These are phyloP conservation scores for Aspidiotus destructor DNA, from an alignment of 2,888 invertebrate species.

Conservation along the genomic window DNA sequence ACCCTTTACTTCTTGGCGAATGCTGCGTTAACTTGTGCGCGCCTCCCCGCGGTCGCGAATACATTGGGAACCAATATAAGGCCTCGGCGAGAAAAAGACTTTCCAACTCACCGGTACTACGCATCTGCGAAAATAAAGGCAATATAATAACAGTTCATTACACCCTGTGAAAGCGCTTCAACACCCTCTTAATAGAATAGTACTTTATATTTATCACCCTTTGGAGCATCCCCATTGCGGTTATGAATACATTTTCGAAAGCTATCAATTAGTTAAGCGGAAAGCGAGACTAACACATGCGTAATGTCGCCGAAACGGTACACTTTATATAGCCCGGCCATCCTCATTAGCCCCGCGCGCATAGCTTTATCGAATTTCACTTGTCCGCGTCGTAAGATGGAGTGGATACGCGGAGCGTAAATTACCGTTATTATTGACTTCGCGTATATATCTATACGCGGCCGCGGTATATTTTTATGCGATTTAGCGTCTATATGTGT, in stretches of 20 bases:
- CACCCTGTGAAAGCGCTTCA: constrained; percentile 35
- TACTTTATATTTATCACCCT: constrained; percentile 33
- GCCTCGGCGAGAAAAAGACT: constrained; percentile 21
- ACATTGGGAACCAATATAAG: constrained; percentile 27
- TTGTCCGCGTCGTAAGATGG: not conserved
- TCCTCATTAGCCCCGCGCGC: not conserved
- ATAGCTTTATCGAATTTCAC: not conserved
- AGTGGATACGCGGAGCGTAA: constrained; percentile 1
- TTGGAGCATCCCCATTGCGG: constrained; percentile 32
- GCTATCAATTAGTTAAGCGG: constrained; percentile 33
- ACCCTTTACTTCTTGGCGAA: too few species aligned
- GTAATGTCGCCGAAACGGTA: constrained; percentile 32
- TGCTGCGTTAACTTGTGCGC: too few species aligned
- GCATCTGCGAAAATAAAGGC: constrained; percentile 34
- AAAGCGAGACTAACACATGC: constrained; percentile 33
- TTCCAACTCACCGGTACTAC: constrained; percentile 28
- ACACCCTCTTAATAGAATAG: constrained; percentile 33
- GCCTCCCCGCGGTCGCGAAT: too few species aligned
- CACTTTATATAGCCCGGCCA: constrained; percentile 11
- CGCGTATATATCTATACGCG: not conserved
- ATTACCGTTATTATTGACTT: constrained; percentile 15
- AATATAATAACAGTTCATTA: constrained; percentile 36
- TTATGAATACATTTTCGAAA: constrained; percentile 33
- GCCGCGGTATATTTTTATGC: too few species aligned
- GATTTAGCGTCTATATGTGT: too few species aligned